Conservation (phyloP, 2,888 invertebrate genomes). For the Heterodera filipjevi region DNA sequence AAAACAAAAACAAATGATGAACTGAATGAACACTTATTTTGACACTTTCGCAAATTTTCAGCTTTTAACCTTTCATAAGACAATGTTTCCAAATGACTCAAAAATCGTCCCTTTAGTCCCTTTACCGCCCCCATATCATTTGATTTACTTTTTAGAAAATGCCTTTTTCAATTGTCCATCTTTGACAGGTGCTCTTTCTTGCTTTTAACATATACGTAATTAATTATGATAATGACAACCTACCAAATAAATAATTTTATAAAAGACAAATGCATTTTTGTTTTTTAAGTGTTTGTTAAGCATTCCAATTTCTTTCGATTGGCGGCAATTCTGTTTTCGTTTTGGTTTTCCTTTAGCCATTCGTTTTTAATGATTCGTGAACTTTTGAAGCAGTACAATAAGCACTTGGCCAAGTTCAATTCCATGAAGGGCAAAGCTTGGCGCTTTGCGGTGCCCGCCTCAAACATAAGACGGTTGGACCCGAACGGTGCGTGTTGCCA, state of each 20-base stretch:
- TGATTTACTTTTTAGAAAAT: background rate
- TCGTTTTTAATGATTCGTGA: background rate
- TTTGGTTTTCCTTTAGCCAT: background rate
- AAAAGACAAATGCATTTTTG: background rate
- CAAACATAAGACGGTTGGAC: conserved; percentile 18
- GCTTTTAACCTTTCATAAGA: background rate
- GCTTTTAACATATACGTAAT: background rate
- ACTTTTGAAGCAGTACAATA: background rate
- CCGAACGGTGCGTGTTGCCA: background rate
- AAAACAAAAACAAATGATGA: background rate
- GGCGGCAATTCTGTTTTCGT: too few species aligned
- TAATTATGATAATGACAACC: background rate
- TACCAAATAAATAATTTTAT: background rate
- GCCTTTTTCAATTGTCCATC: background rate
- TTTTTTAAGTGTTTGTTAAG: too few species aligned
- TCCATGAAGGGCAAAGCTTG: background rate
- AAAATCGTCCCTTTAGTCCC: background rate
- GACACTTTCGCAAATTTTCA: background rate
- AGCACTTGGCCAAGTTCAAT: background rate
- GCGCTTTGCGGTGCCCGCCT: conserved; percentile 12
- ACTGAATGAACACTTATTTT: background rate
- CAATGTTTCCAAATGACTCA: background rate
- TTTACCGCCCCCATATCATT: background rate
- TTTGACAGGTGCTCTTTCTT: background rate
- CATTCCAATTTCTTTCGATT: too few species aligned